Evolutionary conservation across 30 jellyfish, hydroid and myxozoan species (phyloP).

Genomic region (Pelagia noctiluca): DNA sequence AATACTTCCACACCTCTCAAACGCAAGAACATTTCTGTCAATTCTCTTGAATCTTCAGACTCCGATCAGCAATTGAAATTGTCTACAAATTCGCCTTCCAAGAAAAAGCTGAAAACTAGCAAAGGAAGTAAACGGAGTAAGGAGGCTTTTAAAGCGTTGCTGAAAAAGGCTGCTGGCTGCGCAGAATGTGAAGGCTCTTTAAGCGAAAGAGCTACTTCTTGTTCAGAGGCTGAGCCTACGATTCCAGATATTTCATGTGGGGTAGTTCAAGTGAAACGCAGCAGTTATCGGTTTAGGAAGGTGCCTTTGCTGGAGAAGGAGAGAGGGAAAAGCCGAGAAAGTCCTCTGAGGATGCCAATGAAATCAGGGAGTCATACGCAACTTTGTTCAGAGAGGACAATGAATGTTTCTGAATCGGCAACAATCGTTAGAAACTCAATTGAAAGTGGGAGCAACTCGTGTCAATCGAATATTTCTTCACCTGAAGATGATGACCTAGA

Average conservation of each 20-base stretch:
- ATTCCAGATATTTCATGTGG: background rate
- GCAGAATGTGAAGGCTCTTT: background rate
- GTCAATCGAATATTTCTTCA: no score
- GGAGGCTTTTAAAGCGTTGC: background rate
- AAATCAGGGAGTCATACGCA: no score
- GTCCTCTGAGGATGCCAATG: no score
- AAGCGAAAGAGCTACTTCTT: constrained; percentile 59
- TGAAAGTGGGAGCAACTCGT: no score
- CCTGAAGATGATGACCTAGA: no score
- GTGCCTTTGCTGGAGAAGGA: no score
- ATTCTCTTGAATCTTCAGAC: background rate
- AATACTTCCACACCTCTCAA: background rate
- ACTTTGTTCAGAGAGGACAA: no score
- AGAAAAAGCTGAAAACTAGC: background rate
- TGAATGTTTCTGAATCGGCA: no score
- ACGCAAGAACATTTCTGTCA: background rate
- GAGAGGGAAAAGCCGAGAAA: no score
- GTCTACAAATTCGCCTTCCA: background rate
- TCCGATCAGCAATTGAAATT: background rate
- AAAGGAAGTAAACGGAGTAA: background rate
- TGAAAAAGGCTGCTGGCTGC: background rate
- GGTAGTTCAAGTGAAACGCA: no score
- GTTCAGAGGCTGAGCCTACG: constrained; percentile 16
- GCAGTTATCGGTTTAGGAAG: no score
- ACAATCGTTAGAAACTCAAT: no score